A percentile compares a stretch with the other conserved stretches of the same genome.
Conservation (phyloP, 1,140 invertebrate genomes). For the Calliphora vicina region DNA sequence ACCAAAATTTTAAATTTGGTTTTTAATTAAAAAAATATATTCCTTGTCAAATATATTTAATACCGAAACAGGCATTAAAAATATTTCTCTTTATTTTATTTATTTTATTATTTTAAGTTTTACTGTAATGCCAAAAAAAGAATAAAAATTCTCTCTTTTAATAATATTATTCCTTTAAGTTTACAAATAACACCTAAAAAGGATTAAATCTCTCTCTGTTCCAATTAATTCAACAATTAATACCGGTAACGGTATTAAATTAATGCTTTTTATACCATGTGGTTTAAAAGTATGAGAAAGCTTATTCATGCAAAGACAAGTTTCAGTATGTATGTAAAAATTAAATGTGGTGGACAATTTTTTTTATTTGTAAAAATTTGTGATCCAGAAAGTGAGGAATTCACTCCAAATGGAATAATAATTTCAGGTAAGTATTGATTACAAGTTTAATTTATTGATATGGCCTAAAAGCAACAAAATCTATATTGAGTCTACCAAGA, state of each 20-base stretch:
- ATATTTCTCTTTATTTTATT: not conserved
- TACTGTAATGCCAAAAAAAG: not conserved
- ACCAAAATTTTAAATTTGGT: not conserved
- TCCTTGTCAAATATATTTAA: not conserved
- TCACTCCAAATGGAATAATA: not conserved
- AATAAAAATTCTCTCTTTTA: constrained; percentile 1
- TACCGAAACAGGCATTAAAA: not conserved
- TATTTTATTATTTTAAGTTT: not conserved
- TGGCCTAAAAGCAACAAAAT: not conserved
- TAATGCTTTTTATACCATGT: not conserved
- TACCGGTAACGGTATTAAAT: not conserved
- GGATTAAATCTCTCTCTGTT: not conserved
- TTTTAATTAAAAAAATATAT: not conserved
- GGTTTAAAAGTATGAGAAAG: too few species aligned
- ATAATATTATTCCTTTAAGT: not conserved
- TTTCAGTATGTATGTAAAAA: not conserved
- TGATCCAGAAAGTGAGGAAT: not conserved
- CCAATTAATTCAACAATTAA: not conserved
- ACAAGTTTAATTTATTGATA: not conserved
- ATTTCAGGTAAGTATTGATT: not conserved
- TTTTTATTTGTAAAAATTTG: not conserved
- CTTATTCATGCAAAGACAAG: not conserved
- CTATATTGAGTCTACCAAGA: not conserved
- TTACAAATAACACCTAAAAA: not conserved
- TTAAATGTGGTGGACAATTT: not conserved